phyloP scores from a whole-genome alignment of 2,797 vertebrate genomes.

The Scomberomorus guttatus region DNA sequence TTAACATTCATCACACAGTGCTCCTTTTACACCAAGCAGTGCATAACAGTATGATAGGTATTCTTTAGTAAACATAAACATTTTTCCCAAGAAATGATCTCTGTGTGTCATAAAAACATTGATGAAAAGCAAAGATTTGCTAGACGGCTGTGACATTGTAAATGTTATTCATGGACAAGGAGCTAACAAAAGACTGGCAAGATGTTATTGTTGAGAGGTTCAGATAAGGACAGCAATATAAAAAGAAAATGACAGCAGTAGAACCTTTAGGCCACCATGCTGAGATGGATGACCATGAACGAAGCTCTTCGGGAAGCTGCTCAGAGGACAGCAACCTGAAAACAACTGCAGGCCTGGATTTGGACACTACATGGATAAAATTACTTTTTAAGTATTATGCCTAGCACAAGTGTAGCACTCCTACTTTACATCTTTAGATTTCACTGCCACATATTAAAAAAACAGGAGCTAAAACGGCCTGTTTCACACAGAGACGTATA shows the following conservation, averaged over 20 bases:
- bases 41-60: not conserved
- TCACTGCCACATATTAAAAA: not conserved
- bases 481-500: too few species aligned
- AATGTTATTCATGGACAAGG: not conserved
- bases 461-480: too few species aligned
- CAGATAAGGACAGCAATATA: not conserved
- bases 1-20: too few species aligned
- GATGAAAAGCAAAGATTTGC: too few species aligned
- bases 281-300: constrained; percentile 21
- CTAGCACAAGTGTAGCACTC: too few species aligned
- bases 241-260: not conserved
- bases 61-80: not conserved
- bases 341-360: not conserved
- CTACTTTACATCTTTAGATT: not conserved
- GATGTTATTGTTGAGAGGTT: not conserved
- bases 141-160: too few species aligned
- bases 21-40: not conserved
- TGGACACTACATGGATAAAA: not conserved
- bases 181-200: not conserved
- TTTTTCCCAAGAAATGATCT: not conserved
- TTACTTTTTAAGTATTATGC: not conserved
- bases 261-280: not conserved
- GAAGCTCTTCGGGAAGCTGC: not conserved
- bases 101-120: too few species aligned
- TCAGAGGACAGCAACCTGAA: constrained; percentile 1